phyloP scores from a whole-genome alignment of 2,888 invertebrate species.

The Platypus cylindrus region DNA sequence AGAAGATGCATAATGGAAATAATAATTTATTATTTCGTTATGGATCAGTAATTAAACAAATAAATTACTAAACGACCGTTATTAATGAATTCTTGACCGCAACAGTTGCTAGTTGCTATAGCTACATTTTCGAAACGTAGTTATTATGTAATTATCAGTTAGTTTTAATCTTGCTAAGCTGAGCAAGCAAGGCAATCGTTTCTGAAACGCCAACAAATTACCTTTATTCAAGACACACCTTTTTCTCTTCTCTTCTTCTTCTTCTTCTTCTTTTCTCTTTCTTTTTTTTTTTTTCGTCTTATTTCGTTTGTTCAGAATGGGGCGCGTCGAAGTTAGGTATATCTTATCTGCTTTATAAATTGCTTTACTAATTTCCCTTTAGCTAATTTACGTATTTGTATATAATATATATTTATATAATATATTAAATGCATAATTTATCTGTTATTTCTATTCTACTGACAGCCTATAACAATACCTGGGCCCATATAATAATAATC shows the following conservation, averaged over 20 bases:
- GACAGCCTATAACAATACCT: too few species aligned
- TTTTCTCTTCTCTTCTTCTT: slow-evolving; percentile 15
- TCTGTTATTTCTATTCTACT: too few species aligned
- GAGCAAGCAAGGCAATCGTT: slow-evolving; percentile 40
- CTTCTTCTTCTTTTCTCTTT: neutral
- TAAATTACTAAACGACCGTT: slow-evolving; percentile 38
- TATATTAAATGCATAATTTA: too few species aligned
- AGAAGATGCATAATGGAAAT: too few species aligned
- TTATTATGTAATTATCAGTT: slow-evolving; percentile 43
- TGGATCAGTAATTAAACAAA: slow-evolving; percentile 39
- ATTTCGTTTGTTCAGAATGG: neutral
- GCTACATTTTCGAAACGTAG: too few species aligned
- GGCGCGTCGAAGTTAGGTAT: slow-evolving; percentile 11
- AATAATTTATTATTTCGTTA: slow-evolving; percentile 30
- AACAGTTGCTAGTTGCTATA: slow-evolving; percentile 34
- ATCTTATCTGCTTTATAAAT: slow-evolving; percentile 15
- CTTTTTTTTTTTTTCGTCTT: neutral
- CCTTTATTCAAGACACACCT: slow-evolving; percentile 26
- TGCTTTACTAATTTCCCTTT: slow-evolving; percentile 14
- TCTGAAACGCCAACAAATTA: slow-evolving; percentile 39
- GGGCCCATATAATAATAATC: too few species aligned
- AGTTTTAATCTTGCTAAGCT: slow-evolving; percentile 41
- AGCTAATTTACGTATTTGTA: slow-evolving; percentile 13
- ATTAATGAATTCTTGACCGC: slow-evolving; percentile 37
- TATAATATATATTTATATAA: too few species aligned